Evolutionary conservation across 2,888 invertebrate species (phyloP), one percentile per base, ranked within the genome.

Genomic region (Allolobophora icterica): DNA sequence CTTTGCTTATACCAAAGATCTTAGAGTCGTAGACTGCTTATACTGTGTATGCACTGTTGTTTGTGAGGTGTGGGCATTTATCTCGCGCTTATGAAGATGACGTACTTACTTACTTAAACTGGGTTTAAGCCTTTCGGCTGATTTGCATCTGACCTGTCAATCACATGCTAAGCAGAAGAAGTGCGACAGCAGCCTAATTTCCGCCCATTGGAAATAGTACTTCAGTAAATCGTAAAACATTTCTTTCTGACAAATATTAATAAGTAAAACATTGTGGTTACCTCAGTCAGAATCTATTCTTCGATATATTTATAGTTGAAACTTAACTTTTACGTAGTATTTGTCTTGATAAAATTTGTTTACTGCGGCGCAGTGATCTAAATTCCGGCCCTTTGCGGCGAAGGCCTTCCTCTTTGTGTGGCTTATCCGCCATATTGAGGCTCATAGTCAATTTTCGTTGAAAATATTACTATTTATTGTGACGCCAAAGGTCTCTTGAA

Each of bases 341-440:
- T 71, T n/a, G 30, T n/a, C 17, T 71, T n/a, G n/a, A 30, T n/a
- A 71, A 71, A 71, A 71, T n/a, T 71, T 71, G n/a, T 71, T 71
- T 71, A 71, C 30, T 30, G 71, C 71, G 2, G 71, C 71, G 71
- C 30, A 71, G 71, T 71, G 13, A 71, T 71, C 30, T n/a, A n/a
- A n/a, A 71, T 71, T 71, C 71, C 71, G 35, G 87, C 87, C 35
- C 87, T 35, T 87, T 87, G 87, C 30, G 6, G 11, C 87, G 38
- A 38, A 87, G 34, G 87, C 87, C 87, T 34, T 34, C 87, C 87
- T 87, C 87, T 87, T 87, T 87, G 87, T 87, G 87, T 87, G 87
- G 87, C 87, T 87, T 35, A 87, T 4, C 11, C 87, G 87, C 87
- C 87, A 87, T 87, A 35, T 35, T 87, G 34, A 21, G 21, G 38